phyloP scores from a whole-genome alignment of 2,888 invertebrate species.

The Philopedon plagiatum region DNA sequence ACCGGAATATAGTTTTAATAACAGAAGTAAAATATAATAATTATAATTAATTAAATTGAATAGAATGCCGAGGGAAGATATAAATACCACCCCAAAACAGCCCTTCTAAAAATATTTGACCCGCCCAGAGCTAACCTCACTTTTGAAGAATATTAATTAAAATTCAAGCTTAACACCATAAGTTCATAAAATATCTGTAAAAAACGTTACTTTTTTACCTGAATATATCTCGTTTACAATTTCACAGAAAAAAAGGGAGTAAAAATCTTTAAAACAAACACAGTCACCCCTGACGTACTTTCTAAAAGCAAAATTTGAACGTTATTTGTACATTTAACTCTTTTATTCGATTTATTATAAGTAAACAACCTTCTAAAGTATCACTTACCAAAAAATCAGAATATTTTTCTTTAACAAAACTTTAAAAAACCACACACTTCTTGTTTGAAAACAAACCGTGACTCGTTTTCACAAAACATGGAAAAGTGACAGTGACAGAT shows the following conservation, averaged over 20 bases:
- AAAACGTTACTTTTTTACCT: too few relatives aligned
- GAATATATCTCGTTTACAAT: too few relatives aligned
- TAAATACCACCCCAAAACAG: background rate
- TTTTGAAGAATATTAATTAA: background rate
- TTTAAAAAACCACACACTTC: background rate
- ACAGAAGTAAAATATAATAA: too few relatives aligned
- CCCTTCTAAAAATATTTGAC: background rate
- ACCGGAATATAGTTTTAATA: too few relatives aligned
- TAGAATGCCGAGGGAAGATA: too few relatives aligned
- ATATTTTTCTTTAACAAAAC: background rate
- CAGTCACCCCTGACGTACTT: conserved; percentile 1
- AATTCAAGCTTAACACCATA: too few relatives aligned
- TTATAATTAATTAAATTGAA: too few relatives aligned
- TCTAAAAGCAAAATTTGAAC: background rate
- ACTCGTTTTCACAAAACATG: background rate
- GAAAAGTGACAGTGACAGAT: background rate
- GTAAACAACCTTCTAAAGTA: background rate
- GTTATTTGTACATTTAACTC: background rate
- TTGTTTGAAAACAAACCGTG: conserved; percentile 26
- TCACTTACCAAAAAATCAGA: conserved; percentile 13
- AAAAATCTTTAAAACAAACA: background rate
- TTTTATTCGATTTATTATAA: background rate
- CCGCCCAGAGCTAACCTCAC: conserved; percentile 10
- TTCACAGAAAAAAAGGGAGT: background rate
- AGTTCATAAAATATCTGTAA: too few relatives aligned